phyloP scores from a whole-genome alignment of 2,888 invertebrate genomes.

The Cyclophora punctaria region DNA sequence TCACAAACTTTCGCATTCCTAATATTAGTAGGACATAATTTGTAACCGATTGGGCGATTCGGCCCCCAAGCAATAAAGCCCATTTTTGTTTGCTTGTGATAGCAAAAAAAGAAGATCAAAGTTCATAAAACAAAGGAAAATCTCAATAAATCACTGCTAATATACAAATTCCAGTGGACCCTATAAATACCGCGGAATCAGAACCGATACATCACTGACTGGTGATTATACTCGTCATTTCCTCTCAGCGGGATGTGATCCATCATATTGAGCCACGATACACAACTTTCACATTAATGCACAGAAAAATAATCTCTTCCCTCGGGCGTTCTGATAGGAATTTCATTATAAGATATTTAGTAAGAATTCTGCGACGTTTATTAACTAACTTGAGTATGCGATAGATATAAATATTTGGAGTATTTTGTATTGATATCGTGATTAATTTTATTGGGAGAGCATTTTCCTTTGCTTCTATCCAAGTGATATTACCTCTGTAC shows the following conservation, averaged over 20 bases:
- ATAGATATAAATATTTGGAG: no score
- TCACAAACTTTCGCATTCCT: no score
- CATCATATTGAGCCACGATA: slow-evolving; percentile 53
- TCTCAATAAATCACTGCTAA: background rate
- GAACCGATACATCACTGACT: slow-evolving; percentile 47
- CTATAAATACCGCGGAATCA: slow-evolving; percentile 1
- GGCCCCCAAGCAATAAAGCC: no score
- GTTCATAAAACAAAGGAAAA: background rate
- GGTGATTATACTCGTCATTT: slow-evolving; percentile 35
- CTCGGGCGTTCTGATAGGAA: slow-evolving; percentile 35
- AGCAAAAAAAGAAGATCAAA: no score
- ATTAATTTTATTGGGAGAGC: no score
- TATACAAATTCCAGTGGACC: background rate
- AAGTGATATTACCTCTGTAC: no score
- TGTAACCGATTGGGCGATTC: no score
- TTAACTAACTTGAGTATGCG: no score
- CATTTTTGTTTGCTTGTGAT: no score
- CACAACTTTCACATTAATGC: slow-evolving; percentile 59
- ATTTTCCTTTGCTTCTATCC: no score
- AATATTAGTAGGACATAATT: no score
- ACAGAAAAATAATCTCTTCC: slow-evolving; percentile 40
- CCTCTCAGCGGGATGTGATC: slow-evolving; percentile 33
- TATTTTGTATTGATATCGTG: no score
- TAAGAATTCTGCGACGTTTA: background rate
- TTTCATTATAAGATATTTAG: slow-evolving; percentile 32